Percentiles rank a stretch among this genome's conserved stretches.
Conservation (phyloP, 2,113 vertebrate genomes). For the Macheiramphus alcinus region DNA sequence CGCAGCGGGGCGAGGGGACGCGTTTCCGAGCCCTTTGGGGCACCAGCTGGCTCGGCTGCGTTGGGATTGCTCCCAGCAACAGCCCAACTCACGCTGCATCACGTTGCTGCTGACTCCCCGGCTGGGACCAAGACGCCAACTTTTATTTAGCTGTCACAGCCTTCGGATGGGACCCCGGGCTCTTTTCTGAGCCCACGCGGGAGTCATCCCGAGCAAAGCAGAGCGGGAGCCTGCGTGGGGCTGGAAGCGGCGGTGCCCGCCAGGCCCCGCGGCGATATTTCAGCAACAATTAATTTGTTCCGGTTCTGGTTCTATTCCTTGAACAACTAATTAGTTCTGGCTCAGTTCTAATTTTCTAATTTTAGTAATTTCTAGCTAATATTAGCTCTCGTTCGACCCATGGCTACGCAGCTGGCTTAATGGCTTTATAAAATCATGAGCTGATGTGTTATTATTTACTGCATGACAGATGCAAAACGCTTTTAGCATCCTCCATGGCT, state of each 20-base stretch:
- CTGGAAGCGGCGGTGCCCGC: background rate
- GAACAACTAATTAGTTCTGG: slow-evolving; percentile 47
- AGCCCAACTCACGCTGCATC: background rate
- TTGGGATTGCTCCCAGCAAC: background rate
- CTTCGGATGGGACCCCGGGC: background rate
- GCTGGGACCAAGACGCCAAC: background rate
- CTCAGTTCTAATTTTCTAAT: slow-evolving; percentile 42
- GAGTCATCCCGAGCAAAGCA: background rate
- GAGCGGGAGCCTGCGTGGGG: background rate
- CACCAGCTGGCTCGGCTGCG: background rate
- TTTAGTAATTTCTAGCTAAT: slow-evolving; percentile 43
- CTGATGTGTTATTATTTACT: background rate
- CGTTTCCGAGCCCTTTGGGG: fast-evolving
- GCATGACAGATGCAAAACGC: background rate
- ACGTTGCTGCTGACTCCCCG: background rate
- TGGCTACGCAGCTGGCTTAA: background rate
- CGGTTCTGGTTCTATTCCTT: slow-evolving; percentile 47
- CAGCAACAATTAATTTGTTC: slow-evolving; percentile 57
- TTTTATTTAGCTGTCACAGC: slow-evolving; percentile 3
- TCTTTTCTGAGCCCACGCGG: background rate
- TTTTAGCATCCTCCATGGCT: background rate
- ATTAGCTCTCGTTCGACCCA: slow-evolving; percentile 1
- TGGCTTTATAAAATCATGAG: background rate
- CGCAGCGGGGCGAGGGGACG: fast-evolving
- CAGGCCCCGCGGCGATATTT: background rate